phyloP scores from a whole-genome alignment of 2,113 vertebrate genomes.

The Puntigrus tetrazona region DNA sequence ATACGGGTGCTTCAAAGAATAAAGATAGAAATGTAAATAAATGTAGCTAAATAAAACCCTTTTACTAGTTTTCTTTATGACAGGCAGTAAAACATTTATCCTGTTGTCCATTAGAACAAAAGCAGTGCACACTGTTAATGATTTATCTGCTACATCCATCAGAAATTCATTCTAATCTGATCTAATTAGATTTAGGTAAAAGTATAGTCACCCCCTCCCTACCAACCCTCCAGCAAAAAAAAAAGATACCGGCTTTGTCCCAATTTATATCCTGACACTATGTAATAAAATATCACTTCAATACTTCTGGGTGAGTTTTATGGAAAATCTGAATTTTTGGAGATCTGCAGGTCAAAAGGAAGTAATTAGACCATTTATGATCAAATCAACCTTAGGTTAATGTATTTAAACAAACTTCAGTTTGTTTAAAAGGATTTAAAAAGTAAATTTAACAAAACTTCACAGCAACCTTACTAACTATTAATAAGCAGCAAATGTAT shows the following conservation, averaged over 20 bases:
- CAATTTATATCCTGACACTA: not conserved
- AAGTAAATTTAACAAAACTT: no score
- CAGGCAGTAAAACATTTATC: not conserved
- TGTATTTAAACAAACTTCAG: not conserved
- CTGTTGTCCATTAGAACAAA: not conserved
- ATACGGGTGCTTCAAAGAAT: not conserved
- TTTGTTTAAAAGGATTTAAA: no score
- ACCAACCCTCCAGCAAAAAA: not conserved
- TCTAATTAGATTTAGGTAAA: conserved; percentile 10
- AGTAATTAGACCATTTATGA: not conserved
- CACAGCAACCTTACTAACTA: no score
- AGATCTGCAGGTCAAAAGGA: not conserved
- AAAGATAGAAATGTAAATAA: not conserved
- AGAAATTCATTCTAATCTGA: conserved; percentile 9
- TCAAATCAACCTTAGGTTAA: not conserved
- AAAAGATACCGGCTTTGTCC: not conserved
- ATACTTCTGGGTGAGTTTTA: not conserved
- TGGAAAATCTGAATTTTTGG: not conserved
- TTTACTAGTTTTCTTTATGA: conserved; percentile 1
- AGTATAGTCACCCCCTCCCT: not conserved
- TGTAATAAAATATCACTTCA: not conserved
- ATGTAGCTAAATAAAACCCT: not conserved
- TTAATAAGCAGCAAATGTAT: no score
- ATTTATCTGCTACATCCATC: not conserved
- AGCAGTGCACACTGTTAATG: not conserved